Evolutionary conservation across 2,797 vertebrate species (phyloP).

Genomic region (Coregonus sp.): DNA sequence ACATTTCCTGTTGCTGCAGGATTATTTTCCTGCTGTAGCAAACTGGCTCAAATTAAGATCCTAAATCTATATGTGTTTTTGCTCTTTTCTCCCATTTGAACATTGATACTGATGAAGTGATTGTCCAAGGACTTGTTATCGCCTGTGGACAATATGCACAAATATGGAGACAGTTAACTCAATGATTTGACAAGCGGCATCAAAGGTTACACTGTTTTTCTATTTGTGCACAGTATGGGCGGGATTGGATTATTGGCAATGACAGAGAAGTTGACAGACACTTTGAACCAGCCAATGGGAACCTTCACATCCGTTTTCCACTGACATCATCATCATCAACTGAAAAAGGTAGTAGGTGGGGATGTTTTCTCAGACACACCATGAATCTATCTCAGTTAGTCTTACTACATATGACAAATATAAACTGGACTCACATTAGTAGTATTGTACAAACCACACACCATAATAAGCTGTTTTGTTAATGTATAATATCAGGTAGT

Average conservation of each 20-base stretch:
- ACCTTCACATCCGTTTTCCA: constrained; percentile 8
- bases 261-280: constrained; percentile 46
- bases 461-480: neutral
- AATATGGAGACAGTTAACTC: constrained; percentile 41
- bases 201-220: constrained; percentile 45
- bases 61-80: neutral
- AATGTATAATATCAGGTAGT: constrained; percentile 16
- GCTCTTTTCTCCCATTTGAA: neutral
- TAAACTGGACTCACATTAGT: neutral
- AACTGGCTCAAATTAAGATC: no score
- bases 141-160: constrained; percentile 52
- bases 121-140: constrained; percentile 42
- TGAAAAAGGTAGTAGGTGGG: constrained; percentile 8
- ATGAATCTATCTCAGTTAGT: neutral
- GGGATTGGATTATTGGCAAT: constrained; percentile 60
- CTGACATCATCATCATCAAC: constrained; percentile 27
- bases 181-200: constrained; percentile 28
- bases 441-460: constrained; percentile 4
- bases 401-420: constrained; percentile 3
- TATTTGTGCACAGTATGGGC: constrained; percentile 48
- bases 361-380: constrained; percentile 11
- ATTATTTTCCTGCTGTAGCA: no score
- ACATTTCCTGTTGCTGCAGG: no score
- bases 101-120: constrained; percentile 16
- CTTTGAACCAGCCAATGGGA: constrained; percentile 59